Evolutionary conservation across 2,797 vertebrate genomes (phyloP).

Genomic region (Sebastes variabilis): DNA sequence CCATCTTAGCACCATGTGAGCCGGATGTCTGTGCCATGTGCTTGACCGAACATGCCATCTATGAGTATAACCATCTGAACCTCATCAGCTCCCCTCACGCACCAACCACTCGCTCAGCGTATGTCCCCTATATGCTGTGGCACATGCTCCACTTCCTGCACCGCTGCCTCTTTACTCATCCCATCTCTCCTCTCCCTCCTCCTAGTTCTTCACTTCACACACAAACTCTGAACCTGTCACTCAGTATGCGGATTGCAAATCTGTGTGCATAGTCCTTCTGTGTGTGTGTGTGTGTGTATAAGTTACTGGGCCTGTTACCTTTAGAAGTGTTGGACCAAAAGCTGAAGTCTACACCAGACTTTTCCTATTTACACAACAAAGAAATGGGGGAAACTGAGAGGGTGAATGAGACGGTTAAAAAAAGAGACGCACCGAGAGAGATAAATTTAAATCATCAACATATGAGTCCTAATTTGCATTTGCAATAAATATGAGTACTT

Average conservation of each 20-base stretch:
- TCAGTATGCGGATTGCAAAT: slow-evolving; percentile 25
- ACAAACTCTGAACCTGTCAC: slow-evolving; percentile 19
- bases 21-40: neutral
- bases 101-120: slow-evolving; percentile 1
- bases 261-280: neutral
- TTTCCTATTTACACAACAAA: slow-evolving; percentile 44
- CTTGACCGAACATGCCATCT: slow-evolving; percentile 5
- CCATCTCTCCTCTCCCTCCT: slow-evolving; percentile 13
- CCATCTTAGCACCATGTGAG: neutral
- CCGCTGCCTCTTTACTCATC: slow-evolving; percentile 38
- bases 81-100: slow-evolving; percentile 24
- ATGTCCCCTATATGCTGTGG: slow-evolving; percentile 1
- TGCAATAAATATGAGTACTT: neutral
- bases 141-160: slow-evolving; percentile 46
- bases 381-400: neutral
- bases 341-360: slow-evolving; percentile 18
- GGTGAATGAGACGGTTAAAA: neutral
- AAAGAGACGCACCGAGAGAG: neutral
- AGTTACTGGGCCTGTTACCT: neutral
- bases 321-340: slow-evolving; percentile 25
- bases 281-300: neutral
- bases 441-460: slow-evolving; percentile 10
- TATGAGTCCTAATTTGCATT: slow-evolving; percentile 24
- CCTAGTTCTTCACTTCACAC: slow-evolving; percentile 25
- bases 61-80: slow-evolving; percentile 1